Evolutionary conservation across 2,797 vertebrate genomes (phyloP), one percentile per base, ranked within the genome.

Genomic region (Dicrostonyx torquatus): DNA sequence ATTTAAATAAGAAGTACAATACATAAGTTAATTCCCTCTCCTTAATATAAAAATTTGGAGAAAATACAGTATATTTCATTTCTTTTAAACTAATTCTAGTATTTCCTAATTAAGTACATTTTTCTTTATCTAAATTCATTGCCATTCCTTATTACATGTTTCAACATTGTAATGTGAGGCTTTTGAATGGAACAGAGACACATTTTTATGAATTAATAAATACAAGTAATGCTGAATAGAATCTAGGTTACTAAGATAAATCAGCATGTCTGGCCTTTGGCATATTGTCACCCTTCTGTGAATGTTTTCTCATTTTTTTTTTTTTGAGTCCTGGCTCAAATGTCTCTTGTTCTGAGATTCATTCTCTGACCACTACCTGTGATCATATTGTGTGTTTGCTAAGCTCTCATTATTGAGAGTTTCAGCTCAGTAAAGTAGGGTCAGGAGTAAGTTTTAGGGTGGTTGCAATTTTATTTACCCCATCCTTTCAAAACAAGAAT

Each of bases 291-390:
- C 8, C 0, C 18, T 45, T n/a, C 45, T 89, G 45, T 17, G 12
- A 90, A 12, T n/a, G 85, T 12, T 89, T 20, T 34, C 22, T n/a
- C 0, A 53, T n/a, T 29, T 77, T 31, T 73, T n/a, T 29, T 76
- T n/a, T 62, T 64, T 70, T 10, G 9, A 13, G 31, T 89, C 11
- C 40, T 66, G 68, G 6, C n/a, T 92, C 7, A 2, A 73, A 68
- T 68, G 55, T 77, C 66, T 91, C 22, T 43, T 94, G 78, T 24
- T 95, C 48, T 89, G 29, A 80, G 37, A 94, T 64, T 14, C 4
- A 24, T 82, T 82, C 58, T 64, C 40, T 93, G 60, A 73, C 17
- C 20, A 40, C 29, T 80, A 55, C 11, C 6, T 55, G 72, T 14
- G 17, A 37, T 31, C 84, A 34, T 77, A 48, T 62, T 48, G 53